Base-by-base conservation (phyloP, 2,113 vertebrate genomes). In the Paralichthys olivaceus region DNA sequence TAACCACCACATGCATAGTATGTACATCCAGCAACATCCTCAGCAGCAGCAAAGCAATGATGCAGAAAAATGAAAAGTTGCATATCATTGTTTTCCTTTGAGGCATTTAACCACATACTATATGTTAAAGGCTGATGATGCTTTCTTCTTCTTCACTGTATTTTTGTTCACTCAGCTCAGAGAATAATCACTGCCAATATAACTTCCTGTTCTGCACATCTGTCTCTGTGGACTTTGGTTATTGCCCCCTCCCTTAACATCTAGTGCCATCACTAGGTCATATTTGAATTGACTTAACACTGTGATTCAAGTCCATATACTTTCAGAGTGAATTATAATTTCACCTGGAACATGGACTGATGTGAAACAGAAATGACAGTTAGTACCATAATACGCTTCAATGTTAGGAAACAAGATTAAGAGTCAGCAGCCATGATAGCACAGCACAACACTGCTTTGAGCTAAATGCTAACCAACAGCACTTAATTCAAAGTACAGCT, bases 11-110 rank as follows among this genome's bases (percentile, higher is more conserved):
- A 19, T 34, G 43, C 43, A 11, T 17, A n/a, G 22, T n/a, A 4
- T 37, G 4, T n/a, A 60, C 22, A 71, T 53, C 37, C 45, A 54
- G 56, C 34, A 63, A 22, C 51, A 57, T 23, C 22, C 49, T 19
- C 29, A 69, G 69, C 71, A 25, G 71, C 34, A 40, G 47, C 51
- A 59, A 51, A 65, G 15, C 75, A 70, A 80, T 19, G 53, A 75
- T 69, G 71, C 53, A 37, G 47, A 62, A 22, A 15, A 73, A 79
- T 80, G 78, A 77, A 71, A 72, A 72, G 56, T 32, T 67, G 49
- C 25, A 25, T 49, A 67, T 69, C 75, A 23, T 23, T 67, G 4
- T 55, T 62, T 73, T 45, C 32, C 45, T 71, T 32, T 75, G 23
- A 63, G 62, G 45, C 63, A 40, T 75, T 80, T 57, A 75, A 63